Percentiles rank a stretch among this genome's conserved stretches.
These are phyloP conservation scores for Florisuga fusca DNA, from an alignment of 2,797 vertebrate species.

Conservation along the genomic window DNA sequence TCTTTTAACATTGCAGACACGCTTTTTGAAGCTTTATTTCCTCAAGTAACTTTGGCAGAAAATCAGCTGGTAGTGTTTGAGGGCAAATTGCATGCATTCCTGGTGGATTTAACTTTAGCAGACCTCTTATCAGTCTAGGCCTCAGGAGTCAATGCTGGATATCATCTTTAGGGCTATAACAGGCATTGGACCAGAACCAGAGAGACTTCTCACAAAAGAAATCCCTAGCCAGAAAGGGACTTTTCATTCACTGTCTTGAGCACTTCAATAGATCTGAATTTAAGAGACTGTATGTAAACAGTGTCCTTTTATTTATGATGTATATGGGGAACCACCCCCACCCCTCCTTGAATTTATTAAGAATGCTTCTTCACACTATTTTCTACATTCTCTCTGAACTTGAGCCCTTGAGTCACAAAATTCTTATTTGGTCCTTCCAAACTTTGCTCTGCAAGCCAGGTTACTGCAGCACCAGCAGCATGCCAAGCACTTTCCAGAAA, in stretches of 20 bases:
- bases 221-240: neutral
- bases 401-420: neutral
- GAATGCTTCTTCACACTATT: neutral
- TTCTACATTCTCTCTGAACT: neutral
- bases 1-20: neutral
- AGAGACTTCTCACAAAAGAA: neutral
- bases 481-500: neutral
- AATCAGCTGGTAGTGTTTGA: neutral
- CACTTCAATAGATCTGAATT: neutral
- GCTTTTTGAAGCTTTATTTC: neutral
- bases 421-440: neutral
- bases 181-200: neutral
- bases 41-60: neutral
- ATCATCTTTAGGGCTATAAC: neutral
- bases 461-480: neutral
- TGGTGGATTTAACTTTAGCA: neutral
- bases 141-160: neutral
- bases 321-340: neutral
- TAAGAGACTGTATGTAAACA: neutral
- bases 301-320: neutral
- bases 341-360: neutral
- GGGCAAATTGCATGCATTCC: neutral
- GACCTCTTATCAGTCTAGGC: neutral
- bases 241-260: neutral
- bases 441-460: neutral